Conservation (phyloP, 2,113 vertebrate genomes). For the Barnardius zonarius region DNA sequence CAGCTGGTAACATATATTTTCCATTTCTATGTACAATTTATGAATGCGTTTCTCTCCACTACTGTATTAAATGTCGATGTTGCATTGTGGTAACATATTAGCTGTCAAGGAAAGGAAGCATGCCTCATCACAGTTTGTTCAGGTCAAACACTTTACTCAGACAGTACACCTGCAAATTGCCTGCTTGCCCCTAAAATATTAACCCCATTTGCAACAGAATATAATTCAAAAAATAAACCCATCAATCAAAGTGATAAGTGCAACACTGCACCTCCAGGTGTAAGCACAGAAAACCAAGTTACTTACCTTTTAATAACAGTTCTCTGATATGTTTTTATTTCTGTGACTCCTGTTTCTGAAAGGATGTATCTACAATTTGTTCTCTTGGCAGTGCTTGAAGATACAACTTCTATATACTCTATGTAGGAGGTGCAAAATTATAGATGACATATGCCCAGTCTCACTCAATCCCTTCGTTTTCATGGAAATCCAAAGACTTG, state of each 20-base stretch:
- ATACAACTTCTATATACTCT: background rate
- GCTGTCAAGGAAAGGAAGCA: background rate
- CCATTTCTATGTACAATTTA: background rate
- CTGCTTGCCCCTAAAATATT: background rate
- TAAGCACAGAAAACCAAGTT: background rate
- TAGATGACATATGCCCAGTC: background rate
- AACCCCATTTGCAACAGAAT: background rate
- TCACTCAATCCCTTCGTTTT: background rate
- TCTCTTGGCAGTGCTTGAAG: background rate
- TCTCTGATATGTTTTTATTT: background rate
- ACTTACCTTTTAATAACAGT: background rate
- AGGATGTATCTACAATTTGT: background rate
- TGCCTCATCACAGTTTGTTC: background rate
- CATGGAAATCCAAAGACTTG: background rate
- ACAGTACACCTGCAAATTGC: background rate
- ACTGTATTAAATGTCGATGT: background rate
- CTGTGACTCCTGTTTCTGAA: background rate
- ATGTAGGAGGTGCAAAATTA: background rate
- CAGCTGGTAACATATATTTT: background rate
- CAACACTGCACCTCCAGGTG: background rate
- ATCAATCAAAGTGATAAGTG: background rate
- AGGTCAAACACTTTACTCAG: background rate
- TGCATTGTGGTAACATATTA: background rate
- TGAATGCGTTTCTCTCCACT: background rate
- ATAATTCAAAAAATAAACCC: background rate